phyloP scores from a whole-genome alignment of 2,113 vertebrate species.

The Candoia aspera region DNA sequence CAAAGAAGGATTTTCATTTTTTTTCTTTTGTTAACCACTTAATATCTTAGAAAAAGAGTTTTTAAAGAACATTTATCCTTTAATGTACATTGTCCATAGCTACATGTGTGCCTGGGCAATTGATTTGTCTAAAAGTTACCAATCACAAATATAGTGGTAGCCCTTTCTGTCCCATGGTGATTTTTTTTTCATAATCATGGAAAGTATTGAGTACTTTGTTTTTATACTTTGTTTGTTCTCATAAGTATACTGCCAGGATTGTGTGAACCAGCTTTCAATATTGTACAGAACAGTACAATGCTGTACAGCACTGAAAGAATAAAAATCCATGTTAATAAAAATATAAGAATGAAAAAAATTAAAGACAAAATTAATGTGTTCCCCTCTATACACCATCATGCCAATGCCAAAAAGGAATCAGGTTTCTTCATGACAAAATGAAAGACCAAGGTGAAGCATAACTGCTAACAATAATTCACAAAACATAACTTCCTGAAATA shows the following conservation, averaged over 20 bases:
- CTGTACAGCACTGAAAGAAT: background rate
- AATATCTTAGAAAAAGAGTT: background rate
- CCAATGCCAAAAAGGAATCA: background rate
- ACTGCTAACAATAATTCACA: slow-evolving; percentile 6
- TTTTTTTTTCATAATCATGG: background rate
- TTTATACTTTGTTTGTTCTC: background rate
- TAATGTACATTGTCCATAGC: background rate
- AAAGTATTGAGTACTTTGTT: background rate
- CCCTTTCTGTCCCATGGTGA: background rate
- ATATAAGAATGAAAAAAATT: background rate
- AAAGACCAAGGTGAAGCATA: accelerated
- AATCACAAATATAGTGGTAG: background rate
- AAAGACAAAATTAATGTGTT: background rate
- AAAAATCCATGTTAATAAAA: background rate
- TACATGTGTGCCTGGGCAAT: background rate
- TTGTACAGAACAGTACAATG: background rate
- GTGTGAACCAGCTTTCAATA: background rate
- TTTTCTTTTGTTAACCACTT: background rate
- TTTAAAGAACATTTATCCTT: background rate
- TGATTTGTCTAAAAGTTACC: background rate
- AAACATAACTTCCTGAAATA: background rate
- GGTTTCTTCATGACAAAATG: background rate
- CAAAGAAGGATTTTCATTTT: background rate
- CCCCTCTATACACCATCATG: background rate
- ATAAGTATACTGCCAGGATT: background rate